Percentiles rank a stretch among this genome's conserved stretches.
These are phyloP conservation scores for Cyprinodon brontotheroides DNA, from an alignment of 2,113 vertebrate species.

Conservation along the genomic window DNA sequence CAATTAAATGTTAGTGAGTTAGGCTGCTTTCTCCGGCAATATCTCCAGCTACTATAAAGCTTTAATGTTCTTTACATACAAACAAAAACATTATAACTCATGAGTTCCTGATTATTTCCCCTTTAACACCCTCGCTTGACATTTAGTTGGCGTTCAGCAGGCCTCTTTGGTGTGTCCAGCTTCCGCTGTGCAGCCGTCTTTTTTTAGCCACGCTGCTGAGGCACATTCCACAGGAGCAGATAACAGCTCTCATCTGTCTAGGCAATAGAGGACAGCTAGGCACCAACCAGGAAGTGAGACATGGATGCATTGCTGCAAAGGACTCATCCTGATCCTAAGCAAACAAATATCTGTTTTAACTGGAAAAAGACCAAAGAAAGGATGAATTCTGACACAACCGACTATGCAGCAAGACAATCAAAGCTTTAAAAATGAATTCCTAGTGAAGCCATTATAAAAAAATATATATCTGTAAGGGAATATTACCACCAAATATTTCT, in stretches of 20 bases:
- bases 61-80: background rate
- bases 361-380: background rate
- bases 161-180: slow-evolving; percentile 59
- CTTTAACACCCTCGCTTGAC: slow-evolving; percentile 73
- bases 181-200: slow-evolving; percentile 73
- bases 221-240: slow-evolving; percentile 80
- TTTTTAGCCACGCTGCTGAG: slow-evolving; percentile 79
- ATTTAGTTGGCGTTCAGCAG: slow-evolving; percentile 73
- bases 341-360: background rate
- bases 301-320: slow-evolving; percentile 7
- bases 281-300: slow-evolving; percentile 42
- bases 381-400: background rate
- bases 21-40: background rate
- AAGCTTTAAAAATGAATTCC: background rate
- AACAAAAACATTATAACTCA: background rate
- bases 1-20: background rate
- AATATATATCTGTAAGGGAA: background rate
- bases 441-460: background rate
- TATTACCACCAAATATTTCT: background rate
- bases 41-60: background rate
- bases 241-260: slow-evolving; percentile 61
- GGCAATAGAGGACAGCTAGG: slow-evolving; percentile 20
- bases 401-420: background rate
- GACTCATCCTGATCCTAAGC: background rate
- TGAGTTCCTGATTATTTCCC: slow-evolving; percentile 9